Evolutionary conservation across 1,140 invertebrate genomes (phyloP).

Genomic region (Calliopsis andreniformis): DNA sequence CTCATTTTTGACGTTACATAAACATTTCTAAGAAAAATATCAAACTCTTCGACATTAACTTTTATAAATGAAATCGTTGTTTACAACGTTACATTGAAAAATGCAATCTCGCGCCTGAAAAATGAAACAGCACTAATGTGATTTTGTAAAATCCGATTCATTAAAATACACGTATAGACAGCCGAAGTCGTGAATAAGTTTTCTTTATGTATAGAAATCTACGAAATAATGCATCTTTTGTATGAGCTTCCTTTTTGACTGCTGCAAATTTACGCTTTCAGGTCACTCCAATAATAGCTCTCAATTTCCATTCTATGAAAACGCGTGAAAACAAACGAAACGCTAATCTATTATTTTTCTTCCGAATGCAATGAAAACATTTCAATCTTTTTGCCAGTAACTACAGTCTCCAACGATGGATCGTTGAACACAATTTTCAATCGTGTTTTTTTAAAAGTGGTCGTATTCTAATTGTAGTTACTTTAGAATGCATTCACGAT

Average conservation of each 20-base stretch:
- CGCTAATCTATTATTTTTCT: too few species aligned
- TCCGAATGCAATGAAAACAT: too few species aligned
- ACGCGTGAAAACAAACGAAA: too few species aligned
- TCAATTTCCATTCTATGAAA: too few species aligned
- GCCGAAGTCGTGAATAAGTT: neutral
- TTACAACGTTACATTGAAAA: conserved; percentile 8
- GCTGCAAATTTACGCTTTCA: too few species aligned
- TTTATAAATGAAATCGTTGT: neutral
- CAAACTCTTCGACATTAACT: neutral
- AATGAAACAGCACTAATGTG: neutral
- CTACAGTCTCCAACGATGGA: too few species aligned
- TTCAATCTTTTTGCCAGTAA: too few species aligned
- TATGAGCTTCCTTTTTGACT: neutral
- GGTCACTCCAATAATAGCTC: too few species aligned
- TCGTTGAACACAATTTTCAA: too few species aligned
- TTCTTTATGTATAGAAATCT: neutral
- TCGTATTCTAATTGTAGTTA: neutral
- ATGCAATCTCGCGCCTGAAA: conserved; percentile 3
- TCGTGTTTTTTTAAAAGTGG: neutral
- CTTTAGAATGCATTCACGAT: neutral
- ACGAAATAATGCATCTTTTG: neutral
- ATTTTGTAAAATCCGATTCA: neutral
- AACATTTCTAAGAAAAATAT: neutral
- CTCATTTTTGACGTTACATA: neutral
- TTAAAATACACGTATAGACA: neutral